These are phyloP conservation scores for Spermophilus dauricus DNA, from an alignment of 2,113 vertebrate species.

Conservation along the genomic window DNA sequence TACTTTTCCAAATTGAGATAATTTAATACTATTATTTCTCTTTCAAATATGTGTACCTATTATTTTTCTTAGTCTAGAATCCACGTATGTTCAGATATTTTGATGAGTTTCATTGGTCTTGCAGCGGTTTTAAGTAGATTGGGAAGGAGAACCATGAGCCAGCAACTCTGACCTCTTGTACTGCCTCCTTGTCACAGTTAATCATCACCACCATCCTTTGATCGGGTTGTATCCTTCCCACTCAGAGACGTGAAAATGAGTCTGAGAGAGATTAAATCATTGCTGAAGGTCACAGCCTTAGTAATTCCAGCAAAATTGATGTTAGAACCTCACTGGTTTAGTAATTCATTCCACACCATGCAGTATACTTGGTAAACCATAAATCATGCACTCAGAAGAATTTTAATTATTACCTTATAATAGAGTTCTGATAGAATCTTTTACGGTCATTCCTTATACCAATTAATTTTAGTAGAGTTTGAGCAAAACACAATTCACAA, in stretches of 20 bases:
- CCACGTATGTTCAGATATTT: constrained; percentile 32
- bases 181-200: not conserved
- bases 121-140: not conserved
- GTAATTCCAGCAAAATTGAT: not conserved
- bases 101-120: not conserved
- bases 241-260: not conserved
- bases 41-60: constrained; percentile 3
- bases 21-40: constrained; percentile 23
- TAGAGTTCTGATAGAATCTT: not conserved
- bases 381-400: not conserved
- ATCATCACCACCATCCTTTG: not conserved
- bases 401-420: not conserved
- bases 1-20: constrained; percentile 21
- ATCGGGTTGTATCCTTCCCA: not conserved
- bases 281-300: not conserved
- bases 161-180: not conserved
- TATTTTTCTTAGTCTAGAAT: constrained; percentile 17
- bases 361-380: not conserved
- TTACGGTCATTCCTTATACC: not conserved
- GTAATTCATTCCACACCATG: not conserved
- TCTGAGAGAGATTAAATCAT: not conserved
- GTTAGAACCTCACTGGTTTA: not conserved
- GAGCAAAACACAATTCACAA: not conserved
- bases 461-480: not conserved
- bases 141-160: not conserved